Evolutionary conservation across 1,140 invertebrate species (phyloP).

Genomic region (Drosophila ironensis): DNA sequence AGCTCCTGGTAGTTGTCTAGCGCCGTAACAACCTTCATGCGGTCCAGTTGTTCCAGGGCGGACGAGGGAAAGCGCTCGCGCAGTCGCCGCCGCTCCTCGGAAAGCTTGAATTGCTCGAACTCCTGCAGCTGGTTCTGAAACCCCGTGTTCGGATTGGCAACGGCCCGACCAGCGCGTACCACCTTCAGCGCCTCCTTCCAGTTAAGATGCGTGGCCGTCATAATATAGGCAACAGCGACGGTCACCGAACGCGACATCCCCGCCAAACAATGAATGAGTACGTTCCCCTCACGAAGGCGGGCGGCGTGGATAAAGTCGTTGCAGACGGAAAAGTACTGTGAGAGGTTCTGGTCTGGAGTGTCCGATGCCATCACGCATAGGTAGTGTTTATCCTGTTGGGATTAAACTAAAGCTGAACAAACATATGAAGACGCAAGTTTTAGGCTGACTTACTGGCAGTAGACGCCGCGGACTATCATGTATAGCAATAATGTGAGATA

Average conservation of each 20-base stretch:
- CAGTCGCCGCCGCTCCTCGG: conserved; percentile 91
- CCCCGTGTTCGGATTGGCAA: conserved; percentile 97
- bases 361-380: conserved; percentile 96
- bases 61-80: conserved; percentile 92
- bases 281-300: conserved; percentile 92
- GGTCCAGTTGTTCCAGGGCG: conserved; percentile 88
- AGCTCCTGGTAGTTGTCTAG: conserved; percentile 91
- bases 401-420: conserved; percentile 22
- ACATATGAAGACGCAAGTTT: background rate
- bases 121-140: conserved; percentile 97
- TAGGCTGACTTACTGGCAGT: conserved; percentile 86
- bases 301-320: conserved; percentile 98
- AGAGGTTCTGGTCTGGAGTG: conserved; percentile 95
- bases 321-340: conserved; percentile 95
- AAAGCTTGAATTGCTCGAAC: conserved; percentile 91
- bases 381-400: conserved; percentile 94
- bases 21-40: conserved; percentile 88
- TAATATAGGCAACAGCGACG: conserved; percentile 91
- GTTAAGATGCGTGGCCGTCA: conserved; percentile 94
- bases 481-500: conserved; percentile 97
- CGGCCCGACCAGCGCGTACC: conserved; percentile 92
- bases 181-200: conserved; percentile 97
- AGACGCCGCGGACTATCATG: conserved; percentile 95
- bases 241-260: conserved; percentile 98
- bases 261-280: conserved; percentile 97